Conservation (phyloP, 1,140 invertebrate species). For the Drosophila lowei region DNA sequence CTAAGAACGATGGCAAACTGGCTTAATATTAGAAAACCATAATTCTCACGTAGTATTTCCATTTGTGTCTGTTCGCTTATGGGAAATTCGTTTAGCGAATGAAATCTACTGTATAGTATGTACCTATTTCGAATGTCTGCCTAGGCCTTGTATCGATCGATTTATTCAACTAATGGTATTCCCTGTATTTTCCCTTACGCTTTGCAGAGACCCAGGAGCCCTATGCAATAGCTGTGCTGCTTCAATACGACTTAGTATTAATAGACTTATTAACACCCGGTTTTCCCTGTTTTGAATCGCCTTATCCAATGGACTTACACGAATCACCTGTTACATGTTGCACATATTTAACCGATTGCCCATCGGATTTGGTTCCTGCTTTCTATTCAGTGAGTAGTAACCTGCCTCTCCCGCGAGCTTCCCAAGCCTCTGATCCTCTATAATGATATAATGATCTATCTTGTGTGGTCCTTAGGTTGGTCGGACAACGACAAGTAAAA, state of each 20-base stretch:
- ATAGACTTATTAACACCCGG: slow-evolving; percentile 97
- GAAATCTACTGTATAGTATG: no score
- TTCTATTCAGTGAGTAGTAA: slow-evolving; percentile 87
- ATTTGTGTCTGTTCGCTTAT: no score
- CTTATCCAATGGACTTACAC: slow-evolving; percentile 99
- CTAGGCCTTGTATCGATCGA: neutral
- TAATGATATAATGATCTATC: neutral
- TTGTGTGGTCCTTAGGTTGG: slow-evolving; percentile 61
- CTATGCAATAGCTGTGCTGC: slow-evolving; percentile 97
- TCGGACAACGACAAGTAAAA: slow-evolving; percentile 86
- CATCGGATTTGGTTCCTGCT: slow-evolving; percentile 96
- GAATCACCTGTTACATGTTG: slow-evolving; percentile 98
- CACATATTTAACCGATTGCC: slow-evolving; percentile 98
- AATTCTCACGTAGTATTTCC: no score
- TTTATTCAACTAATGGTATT: neutral
- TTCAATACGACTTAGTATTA: slow-evolving; percentile 98
- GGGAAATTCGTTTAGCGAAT: no score
- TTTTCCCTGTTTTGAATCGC: slow-evolving; percentile 99
- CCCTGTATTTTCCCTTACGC: slow-evolving; percentile 5
- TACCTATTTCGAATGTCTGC: no score
- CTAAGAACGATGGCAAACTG: no score
- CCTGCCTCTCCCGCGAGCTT: no score
- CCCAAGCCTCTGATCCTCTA: no score
- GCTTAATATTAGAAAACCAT: no score
- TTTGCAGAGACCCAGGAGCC: slow-evolving; percentile 96